Evolutionary conservation across 2,113 vertebrate genomes (phyloP).

Genomic region (Toxostoma redivivum): DNA sequence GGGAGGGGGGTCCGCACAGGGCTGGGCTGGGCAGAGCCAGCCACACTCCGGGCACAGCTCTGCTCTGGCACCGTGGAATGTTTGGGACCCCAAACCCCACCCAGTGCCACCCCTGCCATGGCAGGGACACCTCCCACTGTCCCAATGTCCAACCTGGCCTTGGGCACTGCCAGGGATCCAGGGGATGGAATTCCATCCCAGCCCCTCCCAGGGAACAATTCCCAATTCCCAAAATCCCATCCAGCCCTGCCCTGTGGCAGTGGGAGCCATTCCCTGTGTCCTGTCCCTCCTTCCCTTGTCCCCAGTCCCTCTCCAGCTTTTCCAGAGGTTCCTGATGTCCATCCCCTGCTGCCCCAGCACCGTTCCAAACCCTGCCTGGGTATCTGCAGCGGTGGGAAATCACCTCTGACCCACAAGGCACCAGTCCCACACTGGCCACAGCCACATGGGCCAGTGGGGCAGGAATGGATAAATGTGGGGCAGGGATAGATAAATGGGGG

Average conservation of each 20-base stretch:
- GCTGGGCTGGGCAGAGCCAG: no score
- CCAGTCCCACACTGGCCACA: background rate
- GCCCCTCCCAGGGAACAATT: background rate
- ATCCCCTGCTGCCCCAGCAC: background rate
- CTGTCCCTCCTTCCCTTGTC: fast-evolving
- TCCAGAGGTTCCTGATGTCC: background rate
- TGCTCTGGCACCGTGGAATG: no score
- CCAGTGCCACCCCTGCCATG: no score
- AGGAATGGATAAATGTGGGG: background rate
- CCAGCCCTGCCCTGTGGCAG: background rate
- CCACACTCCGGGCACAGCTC: no score
- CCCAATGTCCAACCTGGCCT: no score
- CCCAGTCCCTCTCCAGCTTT: background rate
- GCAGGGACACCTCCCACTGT: no score
- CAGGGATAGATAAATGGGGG: no score
- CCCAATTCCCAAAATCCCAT: fast-evolving
- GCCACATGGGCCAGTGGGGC: background rate
- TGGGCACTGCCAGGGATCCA: no score
- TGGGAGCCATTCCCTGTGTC: background rate
- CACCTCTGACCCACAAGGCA: background rate
- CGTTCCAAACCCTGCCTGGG: fast-evolving
- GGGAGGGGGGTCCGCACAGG: no score
- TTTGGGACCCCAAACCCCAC: no score
- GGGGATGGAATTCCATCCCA: no score
- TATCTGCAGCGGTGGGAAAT: background rate